Evolutionary conservation across 2,888 invertebrate species (phyloP), one percentile per base, ranked within the genome.

Genomic region (Anaspis maculata): DNA sequence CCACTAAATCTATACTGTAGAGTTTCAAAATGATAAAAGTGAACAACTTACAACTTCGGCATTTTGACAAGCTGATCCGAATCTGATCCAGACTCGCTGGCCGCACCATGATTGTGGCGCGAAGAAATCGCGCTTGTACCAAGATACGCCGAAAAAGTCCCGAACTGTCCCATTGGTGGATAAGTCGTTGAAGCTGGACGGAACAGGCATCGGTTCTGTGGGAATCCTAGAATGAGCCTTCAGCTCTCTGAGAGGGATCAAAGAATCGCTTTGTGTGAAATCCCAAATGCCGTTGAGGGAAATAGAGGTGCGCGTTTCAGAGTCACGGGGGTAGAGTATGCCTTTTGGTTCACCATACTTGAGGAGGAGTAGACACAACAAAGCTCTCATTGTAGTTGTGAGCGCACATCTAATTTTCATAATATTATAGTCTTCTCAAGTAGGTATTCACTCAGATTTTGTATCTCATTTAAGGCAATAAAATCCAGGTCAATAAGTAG

Each of bases 121-220:
- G 61, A 77, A 83, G 66, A 94, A 92, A 10, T 74, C 74, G 12
- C 82, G 71, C 58, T 91, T 87, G 62, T 96, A 97, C 95, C 95
- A 95, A 13, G 88, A 95, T 52, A 90, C 78, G 0, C 97, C 97
- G 2, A 95, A 81, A 67, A 94, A 91, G 64, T 96, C 92, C 9
- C 95, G 70, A 2, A 94, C 61, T 0, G 70, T 67, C 3, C 69
- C 71, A 31, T 87, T 83, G 27, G 84, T 79, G 1, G 88, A 87
- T 9, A 97, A 75, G 61, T 97, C 97, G 61, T 96, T 96, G 71
- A 85, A 96, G 37, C 94, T 92, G 1, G 90, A 79, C 0, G 96
- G 96, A 7, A 96, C 95, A 6, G 96, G 94, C 94, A 96, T 95
- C 12, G n/a, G n/a, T n/a, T n/a, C n/a, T n/a, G n/a, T n/a, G n/a